A percentile compares a stretch with the other conserved stretches of the same genome.
phyloP scores from a whole-genome alignment of 2,113 vertebrate species.

The Corythoichthys intestinalis region DNA sequence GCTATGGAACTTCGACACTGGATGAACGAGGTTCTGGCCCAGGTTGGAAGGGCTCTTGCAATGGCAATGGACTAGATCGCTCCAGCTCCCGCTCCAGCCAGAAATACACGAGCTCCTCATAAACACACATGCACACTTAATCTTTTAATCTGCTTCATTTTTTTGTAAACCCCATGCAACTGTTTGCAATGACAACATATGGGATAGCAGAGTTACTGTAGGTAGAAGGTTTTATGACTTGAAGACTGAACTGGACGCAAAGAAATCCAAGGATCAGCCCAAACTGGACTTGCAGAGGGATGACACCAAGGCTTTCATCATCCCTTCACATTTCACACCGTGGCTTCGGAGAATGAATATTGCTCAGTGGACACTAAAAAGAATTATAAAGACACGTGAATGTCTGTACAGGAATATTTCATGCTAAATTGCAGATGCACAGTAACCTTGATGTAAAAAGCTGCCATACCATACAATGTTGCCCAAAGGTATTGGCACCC shows the following conservation, averaged over 20 bases:
- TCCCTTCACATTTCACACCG: constrained; percentile 9
- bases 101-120: constrained; percentile 83
- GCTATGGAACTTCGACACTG: constrained; percentile 73
- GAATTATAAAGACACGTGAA: constrained; percentile 37
- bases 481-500: no score
- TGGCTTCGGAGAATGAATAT: constrained; percentile 12
- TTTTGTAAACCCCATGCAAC: constrained; percentile 13
- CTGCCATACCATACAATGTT: no score
- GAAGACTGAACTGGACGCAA: constrained; percentile 6
- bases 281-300: constrained; percentile 17
- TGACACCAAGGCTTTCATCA: neutral
- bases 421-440: constrained; percentile 18
- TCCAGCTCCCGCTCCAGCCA: constrained; percentile 83
- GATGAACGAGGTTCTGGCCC: constrained; percentile 75
- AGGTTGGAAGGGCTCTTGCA: constrained; percentile 82
- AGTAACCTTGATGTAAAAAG: neutral
- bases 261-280: constrained; percentile 6
- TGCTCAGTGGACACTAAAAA: constrained; percentile 19
- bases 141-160: neutral
- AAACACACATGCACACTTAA: constrained; percentile 28
- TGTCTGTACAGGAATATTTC: constrained; percentile 44
- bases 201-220: constrained; percentile 2
- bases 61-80: constrained; percentile 79
- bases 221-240: constrained; percentile 2
- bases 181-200: constrained; percentile 17